Evolutionary conservation across 2,888 invertebrate genomes (phyloP).

Genomic region (Margaritifera margaritifera): DNA sequence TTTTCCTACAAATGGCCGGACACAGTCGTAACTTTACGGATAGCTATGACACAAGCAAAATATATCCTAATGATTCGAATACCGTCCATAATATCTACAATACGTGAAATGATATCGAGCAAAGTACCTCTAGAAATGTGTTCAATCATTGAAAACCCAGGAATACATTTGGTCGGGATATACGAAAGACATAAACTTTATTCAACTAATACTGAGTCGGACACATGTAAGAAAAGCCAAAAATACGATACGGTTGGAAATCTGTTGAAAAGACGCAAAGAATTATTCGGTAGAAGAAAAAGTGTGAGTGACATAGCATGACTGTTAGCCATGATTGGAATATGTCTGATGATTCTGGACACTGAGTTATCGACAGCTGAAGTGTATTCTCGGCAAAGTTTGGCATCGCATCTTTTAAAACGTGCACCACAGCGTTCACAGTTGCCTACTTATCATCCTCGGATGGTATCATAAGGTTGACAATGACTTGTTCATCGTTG

Average conservation of each 20-base stretch:
- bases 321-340: slow-evolving; percentile 64
- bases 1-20: no score
- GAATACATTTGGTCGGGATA: slow-evolving; percentile 67
- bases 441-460: slow-evolving; percentile 65
- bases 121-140: no score
- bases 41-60: no score
- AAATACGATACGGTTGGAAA: slow-evolving; percentile 69
- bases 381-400: slow-evolving; percentile 41
- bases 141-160: slow-evolving; percentile 66
- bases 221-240: slow-evolving; percentile 26
- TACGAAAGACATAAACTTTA: slow-evolving; percentile 59
- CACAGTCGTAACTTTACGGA: no score
- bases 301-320: slow-evolving; percentile 64
- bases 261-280: slow-evolving; percentile 67
- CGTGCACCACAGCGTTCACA: slow-evolving; percentile 65
- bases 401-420: slow-evolving; percentile 60
- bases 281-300: slow-evolving; percentile 63
- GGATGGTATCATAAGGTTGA: slow-evolving; percentile 68
- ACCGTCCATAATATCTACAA: no score
- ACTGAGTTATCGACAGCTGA: slow-evolving; percentile 62
- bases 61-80: no score
- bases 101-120: no score
- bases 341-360: slow-evolving; percentile 68
- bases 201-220: slow-evolving; percentile 37
- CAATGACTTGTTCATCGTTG: slow-evolving; percentile 67